These are phyloP conservation scores for Calameuta idolon DNA, from an alignment of 2,888 invertebrate genomes.

Conservation along the genomic window DNA sequence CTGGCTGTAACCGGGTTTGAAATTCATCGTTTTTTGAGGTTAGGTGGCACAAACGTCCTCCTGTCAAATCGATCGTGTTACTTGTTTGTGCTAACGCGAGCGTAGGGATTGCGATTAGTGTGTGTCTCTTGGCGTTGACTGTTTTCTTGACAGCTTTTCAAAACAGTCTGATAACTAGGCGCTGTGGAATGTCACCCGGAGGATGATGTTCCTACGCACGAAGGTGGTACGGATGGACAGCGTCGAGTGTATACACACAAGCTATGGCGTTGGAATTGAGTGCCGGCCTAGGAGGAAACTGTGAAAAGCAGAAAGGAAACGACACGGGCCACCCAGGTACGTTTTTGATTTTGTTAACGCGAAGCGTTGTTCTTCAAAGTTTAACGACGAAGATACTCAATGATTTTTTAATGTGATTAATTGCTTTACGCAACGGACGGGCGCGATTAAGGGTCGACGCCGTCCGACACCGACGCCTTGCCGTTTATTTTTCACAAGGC, in stretches of 20 bases:
- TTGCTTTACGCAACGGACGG: background rate
- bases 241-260: background rate
- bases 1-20: background rate
- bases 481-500: slow-evolving; percentile 46
- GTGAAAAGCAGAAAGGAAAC: background rate
- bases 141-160: background rate
- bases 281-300: background rate
- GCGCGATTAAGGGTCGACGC: background rate
- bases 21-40: background rate
- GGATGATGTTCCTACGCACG: background rate
- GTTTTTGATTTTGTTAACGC: background rate
- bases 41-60: background rate
- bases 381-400: background rate
- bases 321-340: background rate
- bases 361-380: background rate
- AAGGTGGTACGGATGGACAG: background rate
- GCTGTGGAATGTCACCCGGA: background rate
- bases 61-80: background rate
- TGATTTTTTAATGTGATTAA: background rate
- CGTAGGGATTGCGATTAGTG: background rate
- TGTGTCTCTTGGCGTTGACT: background rate
- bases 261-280: background rate
- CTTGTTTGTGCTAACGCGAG: background rate
- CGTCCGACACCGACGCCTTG: slow-evolving; percentile 20
- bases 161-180: background rate